Evolutionary conservation across 2,888 invertebrate species (phyloP), one percentile per base, ranked within the genome.

Genomic region (Drosophila emarginata): DNA sequence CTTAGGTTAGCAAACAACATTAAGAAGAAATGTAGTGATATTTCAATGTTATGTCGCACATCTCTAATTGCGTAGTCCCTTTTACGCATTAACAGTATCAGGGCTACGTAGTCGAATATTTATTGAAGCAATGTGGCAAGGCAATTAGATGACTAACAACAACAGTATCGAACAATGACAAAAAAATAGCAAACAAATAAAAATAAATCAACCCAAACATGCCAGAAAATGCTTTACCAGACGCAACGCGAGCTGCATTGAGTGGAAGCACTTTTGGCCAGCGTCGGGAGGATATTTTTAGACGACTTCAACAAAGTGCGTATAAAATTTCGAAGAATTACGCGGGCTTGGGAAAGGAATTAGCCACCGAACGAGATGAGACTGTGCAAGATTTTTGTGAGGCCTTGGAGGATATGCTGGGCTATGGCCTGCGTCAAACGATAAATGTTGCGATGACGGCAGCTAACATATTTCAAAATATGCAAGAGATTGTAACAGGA

Each of bases 311-410:
- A 51, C 72, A 85, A 62, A 79, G 76, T 51, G 89, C 91, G 32
- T 87, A 87, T 57, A 79, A 87, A 28, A 97, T 97, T 90, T 97
- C 97, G 89, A 94, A 94, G 76, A 93, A 96, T 66, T 98, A 96
- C 93, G 97, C 97, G 77, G 97, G 97, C 4, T 7, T 11, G 6
- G 45, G 45, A 4, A 95, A 96, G 57, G 97, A 98, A 91, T 92
- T 98, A 65, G 98, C 98, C 1, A 97, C 98, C 12, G 98, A 98
- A 91, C 95, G 95, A 84, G 97, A 98, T 90, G 86, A 88, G 14
- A 66, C 72, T 37, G 89, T 91, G n/a, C 78, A 75, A 15, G 92
- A 94, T 77, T 91, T 96, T 58, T 96, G 96, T 91, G 93, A 95
- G 67, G 94, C 95, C 69, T 94, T 97, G 92, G 97, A 97, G 91